Percentiles rank a stretch among this genome's conserved stretches.
Evolutionary conservation across 2,888 invertebrate genomes (phyloP).

Genomic region (Muscina levida): DNA sequence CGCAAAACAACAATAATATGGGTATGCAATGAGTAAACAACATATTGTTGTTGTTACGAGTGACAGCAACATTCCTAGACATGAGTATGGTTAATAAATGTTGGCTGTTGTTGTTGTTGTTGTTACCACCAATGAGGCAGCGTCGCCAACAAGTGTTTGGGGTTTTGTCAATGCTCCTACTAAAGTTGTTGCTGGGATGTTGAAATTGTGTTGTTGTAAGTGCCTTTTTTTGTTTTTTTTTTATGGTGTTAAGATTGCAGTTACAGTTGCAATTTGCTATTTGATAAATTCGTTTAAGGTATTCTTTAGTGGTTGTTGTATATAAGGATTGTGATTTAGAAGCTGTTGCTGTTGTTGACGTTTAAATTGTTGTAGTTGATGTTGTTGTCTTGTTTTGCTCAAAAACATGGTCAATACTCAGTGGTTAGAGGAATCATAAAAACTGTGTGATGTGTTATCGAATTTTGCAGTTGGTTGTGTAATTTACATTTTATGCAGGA

Average conservation of each 20-base stretch:
- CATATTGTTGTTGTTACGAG: slow-evolving; percentile 50
- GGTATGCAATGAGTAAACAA: slow-evolving; percentile 47
- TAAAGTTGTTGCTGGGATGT: background rate
- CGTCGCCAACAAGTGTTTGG: too few species aligned
- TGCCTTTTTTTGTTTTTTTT: slow-evolving; percentile 28
- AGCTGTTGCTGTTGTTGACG: slow-evolving; percentile 25
- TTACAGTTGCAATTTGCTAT: slow-evolving; percentile 38
- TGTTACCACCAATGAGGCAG: too few species aligned
- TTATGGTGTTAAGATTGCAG: slow-evolving; percentile 2
- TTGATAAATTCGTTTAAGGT: slow-evolving; percentile 47
- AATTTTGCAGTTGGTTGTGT: background rate
- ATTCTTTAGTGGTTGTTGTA: slow-evolving; percentile 58
- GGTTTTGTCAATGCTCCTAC: background rate
- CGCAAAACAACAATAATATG: slow-evolving; percentile 18
- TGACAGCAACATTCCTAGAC: slow-evolving; percentile 60
- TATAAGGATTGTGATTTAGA: slow-evolving; percentile 58
- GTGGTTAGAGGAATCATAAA: slow-evolving; percentile 26
- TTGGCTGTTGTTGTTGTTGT: too few species aligned
- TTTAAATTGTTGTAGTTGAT: slow-evolving; percentile 36
- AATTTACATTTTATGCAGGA: slow-evolving; percentile 19
- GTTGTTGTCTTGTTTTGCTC: slow-evolving; percentile 49
- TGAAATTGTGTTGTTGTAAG: background rate
- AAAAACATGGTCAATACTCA: slow-evolving; percentile 59
- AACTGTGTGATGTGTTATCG: too few species aligned
- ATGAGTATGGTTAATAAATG: slow-evolving; percentile 1